Evolutionary conservation across 2,888 invertebrate species (phyloP), one percentile per base, ranked within the genome.

Genomic region (Nomada lathburiana): DNA sequence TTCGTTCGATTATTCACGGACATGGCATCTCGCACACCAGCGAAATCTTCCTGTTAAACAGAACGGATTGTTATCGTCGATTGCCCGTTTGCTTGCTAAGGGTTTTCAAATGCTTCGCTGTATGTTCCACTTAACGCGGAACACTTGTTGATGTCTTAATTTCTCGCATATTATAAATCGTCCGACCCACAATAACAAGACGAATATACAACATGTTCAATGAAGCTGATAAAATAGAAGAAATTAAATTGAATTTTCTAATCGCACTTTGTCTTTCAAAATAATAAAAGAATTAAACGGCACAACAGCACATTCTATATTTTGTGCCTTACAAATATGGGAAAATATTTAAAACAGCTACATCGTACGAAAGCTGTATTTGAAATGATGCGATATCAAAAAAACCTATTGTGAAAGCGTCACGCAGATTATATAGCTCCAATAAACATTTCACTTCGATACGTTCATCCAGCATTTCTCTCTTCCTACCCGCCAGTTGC

Each of bases 81-180:
- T 11, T 29, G 29, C 36, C 16, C 52, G n/a, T 13, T 18, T 18
- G n/a, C n/a, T 65, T 13, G 65, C 20, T 18, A 3, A 57, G 26
- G 26, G 18, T 57, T 26, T 52, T 11, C 20, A 44, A 44, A 2
- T 26, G 11, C 3, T 26, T 18, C 26, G 36, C 36, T 36, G 18
- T 7, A 42, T 29, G n/a, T 26, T 7, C 9, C 10, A 23, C 20
- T 42, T 42, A 42, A 42, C 42, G 42, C 2, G 23, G 3, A 47
- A 69, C 59, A 69, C 44, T 69, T 69, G 59, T 69, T 69, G 69
- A 69, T 59, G 26, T 11, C 36, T 36, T 26, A 20, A 18, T 36
- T 53, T 18, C 16, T 13, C 7, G 13, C 0, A 36, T 36, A 36
- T 0, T 36, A 7, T 36, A 36, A 36, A 36, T 36, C 36, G 36